Conservation (phyloP, 2,888 invertebrate species). For the Amblyjoppa proteus region DNA sequence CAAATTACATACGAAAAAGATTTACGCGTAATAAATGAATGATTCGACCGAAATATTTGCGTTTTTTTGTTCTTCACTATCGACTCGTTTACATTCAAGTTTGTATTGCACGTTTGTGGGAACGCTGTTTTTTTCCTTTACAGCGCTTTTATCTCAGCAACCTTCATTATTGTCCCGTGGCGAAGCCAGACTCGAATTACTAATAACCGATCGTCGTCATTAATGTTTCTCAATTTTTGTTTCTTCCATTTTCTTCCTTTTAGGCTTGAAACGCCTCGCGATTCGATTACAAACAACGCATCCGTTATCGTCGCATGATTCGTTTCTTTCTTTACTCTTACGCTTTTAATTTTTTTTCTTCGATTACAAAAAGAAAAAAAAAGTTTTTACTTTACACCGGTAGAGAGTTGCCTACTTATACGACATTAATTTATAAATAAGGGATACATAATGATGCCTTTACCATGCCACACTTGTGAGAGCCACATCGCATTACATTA, state of each 20-base stretch:
- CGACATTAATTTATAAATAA: slow-evolving; percentile 69
- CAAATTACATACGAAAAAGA: slow-evolving; percentile 36
- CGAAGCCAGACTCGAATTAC: slow-evolving; percentile 74
- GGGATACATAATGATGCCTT: slow-evolving; percentile 53
- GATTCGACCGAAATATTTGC: slow-evolving; percentile 55
- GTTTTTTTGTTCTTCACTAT: slow-evolving; percentile 31
- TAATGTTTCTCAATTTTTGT: slow-evolving; percentile 42
- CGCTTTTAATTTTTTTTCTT: slow-evolving; percentile 32
- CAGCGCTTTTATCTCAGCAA: slow-evolving; percentile 62
- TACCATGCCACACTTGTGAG: slow-evolving; percentile 68
- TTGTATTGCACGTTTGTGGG: slow-evolving; percentile 74
- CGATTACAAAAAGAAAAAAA: slow-evolving; percentile 42
- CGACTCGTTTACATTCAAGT: slow-evolving; percentile 35
- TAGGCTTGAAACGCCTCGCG: slow-evolving; percentile 21
- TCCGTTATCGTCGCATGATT: slow-evolving; percentile 68
- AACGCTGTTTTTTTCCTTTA: slow-evolving; percentile 46
- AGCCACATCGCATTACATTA: slow-evolving; percentile 45
- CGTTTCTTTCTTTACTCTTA: slow-evolving; percentile 42
- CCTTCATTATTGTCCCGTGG: slow-evolving; percentile 81
- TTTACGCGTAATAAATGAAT: slow-evolving; percentile 50
- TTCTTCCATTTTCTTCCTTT: slow-evolving; percentile 25
- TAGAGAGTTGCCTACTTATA: slow-evolving; percentile 61
- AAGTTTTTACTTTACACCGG: slow-evolving; percentile 44
- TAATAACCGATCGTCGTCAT: slow-evolving; percentile 64
- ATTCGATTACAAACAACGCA: slow-evolving; percentile 45